A percentile compares a stretch with the other conserved stretches of the same genome.
These are phyloP conservation scores for Lottia scabra DNA, from an alignment of 2,888 invertebrate species.

Conservation along the genomic window DNA sequence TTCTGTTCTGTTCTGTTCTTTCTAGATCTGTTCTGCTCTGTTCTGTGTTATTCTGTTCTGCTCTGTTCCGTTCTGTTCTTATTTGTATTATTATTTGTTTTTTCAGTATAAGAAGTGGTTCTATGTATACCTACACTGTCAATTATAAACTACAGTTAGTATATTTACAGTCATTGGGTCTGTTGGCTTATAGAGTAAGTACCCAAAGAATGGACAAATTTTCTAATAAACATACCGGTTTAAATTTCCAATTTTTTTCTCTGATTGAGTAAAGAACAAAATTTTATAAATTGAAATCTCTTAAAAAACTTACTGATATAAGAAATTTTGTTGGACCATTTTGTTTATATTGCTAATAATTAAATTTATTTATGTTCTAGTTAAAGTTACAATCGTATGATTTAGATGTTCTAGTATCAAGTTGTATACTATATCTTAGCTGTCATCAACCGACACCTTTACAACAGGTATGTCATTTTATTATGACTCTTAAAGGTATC, in stretches of 20 bases:
- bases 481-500: too few species aligned
- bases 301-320: not conserved
- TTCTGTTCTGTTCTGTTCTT: too few species aligned
- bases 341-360: not conserved
- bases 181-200: conserved; percentile 46
- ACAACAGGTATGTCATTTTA: conserved; percentile 47
- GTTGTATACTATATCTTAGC: conserved; percentile 60
- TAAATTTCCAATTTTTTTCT: too few species aligned
- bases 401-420: conserved; percentile 38
- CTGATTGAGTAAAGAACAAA: too few species aligned
- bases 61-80: too few species aligned
- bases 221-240: not conserved
- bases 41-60: too few species aligned
- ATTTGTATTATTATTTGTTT: conserved; percentile 11
- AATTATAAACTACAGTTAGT: conserved; percentile 57
- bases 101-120: conserved; percentile 45
- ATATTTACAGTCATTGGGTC: conserved; percentile 43
- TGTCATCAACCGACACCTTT: conserved; percentile 47
- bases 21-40: too few species aligned
- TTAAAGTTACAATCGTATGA: conserved; percentile 40
- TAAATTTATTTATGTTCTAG: too few species aligned
- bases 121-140: conserved; percentile 52
- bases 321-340: not conserved
- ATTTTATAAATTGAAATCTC: not conserved
- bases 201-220: too few species aligned